A percentile compares a stretch with the other conserved stretches of the same genome.
Evolutionary conservation across 2,113 vertebrate species (phyloP).

Genomic region (Nesogale talazaci): DNA sequence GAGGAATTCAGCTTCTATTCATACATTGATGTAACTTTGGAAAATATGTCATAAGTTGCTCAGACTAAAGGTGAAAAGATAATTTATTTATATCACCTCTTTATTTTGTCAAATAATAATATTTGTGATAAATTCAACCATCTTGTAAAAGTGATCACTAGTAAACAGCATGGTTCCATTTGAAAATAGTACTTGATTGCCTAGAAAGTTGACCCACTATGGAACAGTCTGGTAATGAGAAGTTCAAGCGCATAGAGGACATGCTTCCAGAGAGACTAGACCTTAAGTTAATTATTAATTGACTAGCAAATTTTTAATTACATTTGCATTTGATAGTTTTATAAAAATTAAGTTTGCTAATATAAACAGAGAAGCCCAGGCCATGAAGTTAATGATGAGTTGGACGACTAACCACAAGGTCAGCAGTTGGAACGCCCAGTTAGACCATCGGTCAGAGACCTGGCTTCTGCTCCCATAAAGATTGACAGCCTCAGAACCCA

Average conservation of each 20-base stretch:
- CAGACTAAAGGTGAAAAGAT: constrained; percentile 5
- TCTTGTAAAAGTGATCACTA: background rate
- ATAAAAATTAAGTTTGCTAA: background rate
- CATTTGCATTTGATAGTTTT: background rate
- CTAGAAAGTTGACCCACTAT: background rate
- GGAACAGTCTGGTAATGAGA: background rate
- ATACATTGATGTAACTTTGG: constrained; percentile 22
- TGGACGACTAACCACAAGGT: too few species aligned
- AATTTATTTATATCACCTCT: constrained; percentile 36
- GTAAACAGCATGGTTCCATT: background rate
- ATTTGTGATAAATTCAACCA: background rate
- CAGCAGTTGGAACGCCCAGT: too few species aligned
- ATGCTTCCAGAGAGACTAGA: background rate
- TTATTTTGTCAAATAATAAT: background rate
- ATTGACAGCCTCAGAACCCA: background rate
- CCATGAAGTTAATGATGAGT: too few species aligned
- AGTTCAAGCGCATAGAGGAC: background rate
- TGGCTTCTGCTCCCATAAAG: background rate
- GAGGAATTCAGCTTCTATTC: constrained; percentile 38
- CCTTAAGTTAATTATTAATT: background rate
- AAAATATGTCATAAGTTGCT: constrained; percentile 58
- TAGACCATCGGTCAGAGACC: too few species aligned
- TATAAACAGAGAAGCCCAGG: too few species aligned
- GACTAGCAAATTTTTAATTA: background rate
- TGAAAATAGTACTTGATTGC: background rate